Base-by-base conservation (phyloP, 2,797 vertebrate genomes). In the Pipistrellus kuhlii region DNA sequence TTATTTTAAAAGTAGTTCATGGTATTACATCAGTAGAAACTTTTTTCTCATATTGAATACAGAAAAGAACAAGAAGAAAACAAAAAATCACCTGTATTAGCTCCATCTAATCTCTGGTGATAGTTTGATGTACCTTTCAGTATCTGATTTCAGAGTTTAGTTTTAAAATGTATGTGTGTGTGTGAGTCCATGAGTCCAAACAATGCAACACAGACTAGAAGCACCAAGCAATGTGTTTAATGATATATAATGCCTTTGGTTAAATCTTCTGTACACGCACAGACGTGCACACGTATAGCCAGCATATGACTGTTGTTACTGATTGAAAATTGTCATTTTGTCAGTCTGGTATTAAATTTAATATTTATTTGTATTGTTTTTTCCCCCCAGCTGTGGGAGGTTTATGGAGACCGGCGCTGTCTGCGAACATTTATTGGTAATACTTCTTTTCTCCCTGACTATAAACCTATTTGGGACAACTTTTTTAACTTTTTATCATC, bases 391-490 rank as follows among this genome's bases (percentile, higher is more conserved):
- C 97, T 99, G 0, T 99, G 99, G 99, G 99, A 99, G 94, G 99
- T 99, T 32, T 99, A 99, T 80, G 98, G 98, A 30, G 99, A 99
- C 80, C 98, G 99, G 96, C 99, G 99, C 97, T 99, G 99, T 93
- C 98, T 99, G 84, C 98, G 99, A 93, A 99, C 99, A 0, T 99
- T 99, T 97, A 99, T 99, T 91, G 99, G 99, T 99, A 98, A 99
- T 98, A 30, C 18, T 88, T 59, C 72, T 90, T 94, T 90, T 93
- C 35, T 96, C 53, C 87, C 48, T 91, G 71, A 9, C n/a, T 94
- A 69, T 85, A 93, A 94, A 90, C 91, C 73, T 95, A 21, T 96
- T 89, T 84, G n/a, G 71, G 51, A 91, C 86, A 55, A 83, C 66
- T 92, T 93, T 81, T 85, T 53, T 64, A 95, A 87, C 35, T 66